These are phyloP conservation scores for Furnarius figulus DNA, from an alignment of 2,113 vertebrate species.

Conservation along the genomic window DNA sequence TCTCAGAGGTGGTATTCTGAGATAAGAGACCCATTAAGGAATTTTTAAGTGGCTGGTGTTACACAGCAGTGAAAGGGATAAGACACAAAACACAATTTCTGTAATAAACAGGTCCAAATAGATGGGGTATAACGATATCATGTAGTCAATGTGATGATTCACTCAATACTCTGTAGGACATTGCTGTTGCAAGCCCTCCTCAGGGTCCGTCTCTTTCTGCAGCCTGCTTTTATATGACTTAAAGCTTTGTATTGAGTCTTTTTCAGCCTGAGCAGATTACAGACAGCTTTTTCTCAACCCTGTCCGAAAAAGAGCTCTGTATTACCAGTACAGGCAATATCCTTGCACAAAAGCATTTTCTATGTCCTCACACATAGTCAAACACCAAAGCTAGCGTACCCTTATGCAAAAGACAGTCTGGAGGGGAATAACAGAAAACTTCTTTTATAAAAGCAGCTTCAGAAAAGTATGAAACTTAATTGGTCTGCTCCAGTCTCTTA, in stretches of 20 bases:
- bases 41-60: not conserved
- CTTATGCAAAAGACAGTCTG: not conserved
- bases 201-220: not conserved
- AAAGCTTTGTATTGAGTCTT: constrained; percentile 1
- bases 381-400: not conserved
- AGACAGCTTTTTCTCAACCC: not conserved
- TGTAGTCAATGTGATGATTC: constrained; percentile 7
- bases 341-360: not conserved
- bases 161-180: not conserved
- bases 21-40: not conserved
- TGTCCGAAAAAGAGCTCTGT: not conserved
- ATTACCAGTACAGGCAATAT: not conserved
- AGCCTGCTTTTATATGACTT: not conserved
- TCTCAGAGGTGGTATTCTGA: not conserved
- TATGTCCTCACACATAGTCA: not conserved
- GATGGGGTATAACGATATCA: not conserved
- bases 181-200: constrained; percentile 1
- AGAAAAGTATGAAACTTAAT: not conserved
- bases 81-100: not conserved
- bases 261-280: not conserved
- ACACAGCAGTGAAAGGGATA: not conserved
- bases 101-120: not conserved
- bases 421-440: not conserved
- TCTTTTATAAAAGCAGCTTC: not conserved
- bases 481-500: not conserved